These are phyloP conservation scores for Globodera rostochiensis DNA, from an alignment of 1,140 invertebrate species.

Conservation along the genomic window DNA sequence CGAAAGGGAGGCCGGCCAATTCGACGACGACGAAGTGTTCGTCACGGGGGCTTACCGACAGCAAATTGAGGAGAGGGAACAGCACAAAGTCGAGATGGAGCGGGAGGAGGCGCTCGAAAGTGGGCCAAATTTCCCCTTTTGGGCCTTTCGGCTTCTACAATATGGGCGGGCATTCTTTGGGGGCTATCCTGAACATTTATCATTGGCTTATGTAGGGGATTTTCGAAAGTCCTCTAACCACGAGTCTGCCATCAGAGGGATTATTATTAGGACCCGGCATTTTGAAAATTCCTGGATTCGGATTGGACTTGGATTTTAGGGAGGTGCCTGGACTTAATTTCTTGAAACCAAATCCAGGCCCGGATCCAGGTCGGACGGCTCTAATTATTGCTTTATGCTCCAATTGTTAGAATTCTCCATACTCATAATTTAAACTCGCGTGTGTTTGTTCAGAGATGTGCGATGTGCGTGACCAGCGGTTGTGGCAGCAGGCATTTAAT, in stretches of 20 bases:
- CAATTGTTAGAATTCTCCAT: too few relatives aligned
- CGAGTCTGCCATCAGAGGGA: too few relatives aligned
- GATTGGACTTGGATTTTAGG: too few relatives aligned
- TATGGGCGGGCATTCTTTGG: background rate
- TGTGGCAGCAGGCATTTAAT: constrained; percentile 43
- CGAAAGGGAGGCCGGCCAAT: constrained; percentile 37
- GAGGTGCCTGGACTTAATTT: too few relatives aligned
- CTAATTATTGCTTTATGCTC: too few relatives aligned
- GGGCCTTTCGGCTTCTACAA: too few relatives aligned
- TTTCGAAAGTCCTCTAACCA: too few relatives aligned
- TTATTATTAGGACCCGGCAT: too few relatives aligned
- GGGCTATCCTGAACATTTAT: background rate
- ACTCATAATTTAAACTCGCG: background rate
- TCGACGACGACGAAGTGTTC: constrained; percentile 42
- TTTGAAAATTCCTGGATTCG: too few relatives aligned
- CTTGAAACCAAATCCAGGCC: too few relatives aligned
- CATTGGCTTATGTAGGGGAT: background rate
- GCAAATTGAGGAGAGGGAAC: constrained; percentile 36
- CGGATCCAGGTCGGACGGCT: too few relatives aligned
- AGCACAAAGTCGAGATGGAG: constrained; percentile 30
- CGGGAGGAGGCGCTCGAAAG: constrained; percentile 30
- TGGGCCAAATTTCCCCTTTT: background rate
- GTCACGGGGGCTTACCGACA: constrained; percentile 40
- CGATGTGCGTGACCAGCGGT: constrained; percentile 31
- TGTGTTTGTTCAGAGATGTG: constrained; percentile 27